Evolutionary conservation across 2,797 vertebrate species (phyloP).

Genomic region (Lacerta bilineata): DNA sequence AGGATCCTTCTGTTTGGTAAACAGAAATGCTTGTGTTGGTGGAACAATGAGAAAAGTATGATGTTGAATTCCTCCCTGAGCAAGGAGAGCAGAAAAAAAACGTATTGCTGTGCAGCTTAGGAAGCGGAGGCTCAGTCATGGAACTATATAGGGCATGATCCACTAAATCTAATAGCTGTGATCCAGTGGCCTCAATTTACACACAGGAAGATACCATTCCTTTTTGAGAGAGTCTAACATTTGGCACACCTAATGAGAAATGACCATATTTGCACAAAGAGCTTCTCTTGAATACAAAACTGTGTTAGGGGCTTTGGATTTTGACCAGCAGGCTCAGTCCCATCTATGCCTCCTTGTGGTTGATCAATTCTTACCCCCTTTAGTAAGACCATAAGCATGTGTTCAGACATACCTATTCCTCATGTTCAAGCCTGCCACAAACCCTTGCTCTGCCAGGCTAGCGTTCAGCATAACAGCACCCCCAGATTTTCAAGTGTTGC

Average conservation of each 20-base stretch:
- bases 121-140: background rate
- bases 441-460: slow-evolving; percentile 20
- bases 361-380: background rate
- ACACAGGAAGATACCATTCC: no score
- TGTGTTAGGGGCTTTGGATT: background rate
- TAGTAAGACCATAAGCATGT: background rate
- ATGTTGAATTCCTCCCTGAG: no score
- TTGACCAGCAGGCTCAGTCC: background rate
- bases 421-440: background rate
- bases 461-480: slow-evolving; percentile 44
- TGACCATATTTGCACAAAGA: background rate
- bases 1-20: no score
- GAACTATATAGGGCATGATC: background rate
- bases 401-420: background rate
- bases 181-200: background rate
- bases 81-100: background rate
- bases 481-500: slow-evolving; percentile 61
- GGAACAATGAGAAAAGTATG: no score
- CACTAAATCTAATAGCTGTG: background rate
- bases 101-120: background rate
- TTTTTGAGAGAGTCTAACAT: background rate
- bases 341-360: background rate
- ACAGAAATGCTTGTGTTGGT: no score
- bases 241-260: background rate
- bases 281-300: background rate